Conservation (phyloP, 1,140 invertebrate species). For the Drosophila tropicalis region DNA sequence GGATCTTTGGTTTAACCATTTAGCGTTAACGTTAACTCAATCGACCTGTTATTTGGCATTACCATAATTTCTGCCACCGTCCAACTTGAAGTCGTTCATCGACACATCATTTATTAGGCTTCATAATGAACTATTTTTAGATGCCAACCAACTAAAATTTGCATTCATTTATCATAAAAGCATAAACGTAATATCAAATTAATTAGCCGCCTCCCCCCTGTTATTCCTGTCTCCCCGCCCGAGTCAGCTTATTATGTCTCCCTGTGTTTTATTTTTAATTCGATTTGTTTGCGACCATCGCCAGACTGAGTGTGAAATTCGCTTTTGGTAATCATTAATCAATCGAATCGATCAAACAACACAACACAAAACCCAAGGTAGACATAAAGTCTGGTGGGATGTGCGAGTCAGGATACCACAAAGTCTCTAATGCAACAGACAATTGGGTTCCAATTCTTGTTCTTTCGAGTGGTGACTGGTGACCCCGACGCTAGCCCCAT, state of each 20-base stretch:
- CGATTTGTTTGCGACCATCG: conserved; percentile 72
- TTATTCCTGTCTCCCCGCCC: neutral
- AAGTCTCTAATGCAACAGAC: conserved; percentile 63
- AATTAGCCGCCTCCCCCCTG: neutral
- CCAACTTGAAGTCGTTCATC: conserved; percentile 76
- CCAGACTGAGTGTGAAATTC: conserved; percentile 72
- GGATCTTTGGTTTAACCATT: conserved; percentile 59
- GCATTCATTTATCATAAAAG: conserved; percentile 1
- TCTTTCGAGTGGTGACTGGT: conserved; percentile 18
- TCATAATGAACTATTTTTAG: conserved; percentile 42
- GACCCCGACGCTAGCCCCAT: conserved; percentile 22
- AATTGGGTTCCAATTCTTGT: conserved; percentile 48
- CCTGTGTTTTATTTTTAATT: conserved; percentile 70
- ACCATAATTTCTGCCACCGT: conserved; percentile 74
- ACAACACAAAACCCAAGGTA: conserved; percentile 48
- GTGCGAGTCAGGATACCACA: conserved; percentile 48
- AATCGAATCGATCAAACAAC: conserved; percentile 69
- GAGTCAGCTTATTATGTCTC: conserved; percentile 41
- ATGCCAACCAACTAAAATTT: neutral
- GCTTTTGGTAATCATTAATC: conserved; percentile 69
- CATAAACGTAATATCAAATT: conserved; percentile 5
- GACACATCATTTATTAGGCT: conserved; percentile 80
- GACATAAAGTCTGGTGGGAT: conserved; percentile 57
- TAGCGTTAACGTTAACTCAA: conserved; percentile 83
- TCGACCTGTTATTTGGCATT: conserved; percentile 82